Evolutionary conservation across 2,888 invertebrate genomes (phyloP), one percentile per base, ranked within the genome.

Genomic region (Platynereis dumerilii): DNA sequence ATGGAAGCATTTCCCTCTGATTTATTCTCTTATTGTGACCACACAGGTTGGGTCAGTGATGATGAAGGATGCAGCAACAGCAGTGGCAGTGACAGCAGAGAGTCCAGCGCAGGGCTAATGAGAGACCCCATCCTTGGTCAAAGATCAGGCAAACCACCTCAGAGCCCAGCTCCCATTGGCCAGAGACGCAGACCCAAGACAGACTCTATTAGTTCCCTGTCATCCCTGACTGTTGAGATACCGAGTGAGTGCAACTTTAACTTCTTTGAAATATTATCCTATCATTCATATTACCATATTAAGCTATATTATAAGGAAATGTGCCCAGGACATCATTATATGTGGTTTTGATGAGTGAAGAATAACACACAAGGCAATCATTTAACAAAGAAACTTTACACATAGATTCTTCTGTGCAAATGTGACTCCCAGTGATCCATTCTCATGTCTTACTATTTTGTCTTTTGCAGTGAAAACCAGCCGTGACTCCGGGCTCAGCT

Each of bases 401-500:
- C n/a, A n/a, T n/a, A n/a, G n/a, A n/a, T n/a, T n/a, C n/a, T n/a
- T n/a, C n/a, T n/a, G n/a, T n/a, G n/a, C n/a, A n/a, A n/a, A n/a
- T n/a, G n/a, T n/a, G n/a, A n/a, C n/a, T n/a, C n/a, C n/a, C n/a
- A n/a, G n/a, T n/a, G n/a, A n/a, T n/a, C n/a, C n/a, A n/a, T n/a
- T n/a, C n/a, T n/a, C n/a, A n/a, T n/a, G n/a, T n/a, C n/a, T n/a
- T n/a, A n/a, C n/a, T n/a, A n/a, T 3, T 58, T 58, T 5, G 29
- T 34, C 5, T 20, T 48, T 48, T 48, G 7, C 61, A 62, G 65
- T 59, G 34, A 61, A 78, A n/a, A 69, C 68, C 48, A 78, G 78
- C 63, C 74, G 80, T n/a, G 82, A 83, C 68, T 80, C 81, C 3
- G 81, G 81, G 17, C 73, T 81, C 39, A 76, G 80, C 53, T 83